Evolutionary conservation across 2,888 invertebrate species (phyloP).

Genomic region (Tipula lateralis): DNA sequence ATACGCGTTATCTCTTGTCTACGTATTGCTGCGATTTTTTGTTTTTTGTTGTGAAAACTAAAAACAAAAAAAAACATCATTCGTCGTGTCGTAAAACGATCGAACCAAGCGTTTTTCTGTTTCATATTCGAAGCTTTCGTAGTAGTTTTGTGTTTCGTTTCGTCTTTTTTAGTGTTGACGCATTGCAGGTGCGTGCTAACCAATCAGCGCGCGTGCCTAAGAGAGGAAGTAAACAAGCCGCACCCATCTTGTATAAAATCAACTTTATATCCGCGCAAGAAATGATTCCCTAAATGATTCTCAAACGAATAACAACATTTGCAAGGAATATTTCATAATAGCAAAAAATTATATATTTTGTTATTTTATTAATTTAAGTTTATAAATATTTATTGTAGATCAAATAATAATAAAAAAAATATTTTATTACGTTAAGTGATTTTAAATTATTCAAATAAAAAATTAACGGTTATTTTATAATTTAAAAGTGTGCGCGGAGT

Average conservation of each 20-base stretch:
- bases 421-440: not conserved
- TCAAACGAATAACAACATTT: slow-evolving; percentile 36
- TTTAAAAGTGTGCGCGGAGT: slow-evolving; percentile 2
- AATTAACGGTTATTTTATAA: not conserved
- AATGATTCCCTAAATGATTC: slow-evolving; percentile 57
- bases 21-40: slow-evolving; percentile 20
- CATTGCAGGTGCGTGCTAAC: slow-evolving; percentile 80
- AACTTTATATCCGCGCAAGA: slow-evolving; percentile 57
- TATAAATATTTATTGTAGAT: slow-evolving; percentile 19
- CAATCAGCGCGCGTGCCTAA: slow-evolving; percentile 64
- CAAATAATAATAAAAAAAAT: not conserved
- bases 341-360: not conserved
- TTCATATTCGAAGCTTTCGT: not conserved
- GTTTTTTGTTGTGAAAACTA: not conserved
- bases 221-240: slow-evolving; percentile 64
- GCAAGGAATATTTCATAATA: not conserved
- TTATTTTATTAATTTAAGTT: not conserved
- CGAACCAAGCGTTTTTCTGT: not conserved
- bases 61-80: not conserved
- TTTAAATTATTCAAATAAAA: not conserved
- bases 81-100: not conserved
- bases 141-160: not conserved
- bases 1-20: not conserved
- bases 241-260: slow-evolving; percentile 66
- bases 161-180: slow-evolving; percentile 56